phyloP scores from a whole-genome alignment of 2,797 vertebrate genomes.

The Eulemur rubriventer region DNA sequence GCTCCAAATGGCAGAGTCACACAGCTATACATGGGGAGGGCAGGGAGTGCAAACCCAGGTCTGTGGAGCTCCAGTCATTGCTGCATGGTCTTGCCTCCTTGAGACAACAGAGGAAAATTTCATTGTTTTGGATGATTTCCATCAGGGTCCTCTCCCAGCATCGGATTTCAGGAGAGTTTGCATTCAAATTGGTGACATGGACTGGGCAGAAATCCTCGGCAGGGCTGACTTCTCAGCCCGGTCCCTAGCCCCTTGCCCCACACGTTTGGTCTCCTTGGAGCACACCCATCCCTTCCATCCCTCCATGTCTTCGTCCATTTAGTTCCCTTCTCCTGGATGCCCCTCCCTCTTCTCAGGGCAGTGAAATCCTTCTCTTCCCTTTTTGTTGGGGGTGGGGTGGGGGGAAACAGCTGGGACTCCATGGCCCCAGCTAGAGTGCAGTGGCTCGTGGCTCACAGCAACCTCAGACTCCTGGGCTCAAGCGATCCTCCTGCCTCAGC shows the following conservation, averaged over 20 bases:
- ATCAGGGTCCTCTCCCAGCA: background rate
- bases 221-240: background rate
- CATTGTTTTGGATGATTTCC: background rate
- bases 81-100: background rate
- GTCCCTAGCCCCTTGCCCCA: background rate
- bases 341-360: background rate
- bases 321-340: background rate
- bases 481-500: background rate
- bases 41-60: background rate
- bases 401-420: background rate
- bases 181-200: background rate
- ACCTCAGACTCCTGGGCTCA: background rate
- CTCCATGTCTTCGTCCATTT: background rate
- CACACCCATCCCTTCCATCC: background rate
- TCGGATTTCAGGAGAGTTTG: background rate
- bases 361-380: background rate
- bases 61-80: background rate
- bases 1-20: background rate
- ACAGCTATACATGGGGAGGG: background rate
- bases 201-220: background rate
- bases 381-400: too few relatives aligned
- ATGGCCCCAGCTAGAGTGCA: background rate
- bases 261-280: background rate
- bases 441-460: background rate
- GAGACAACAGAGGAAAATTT: background rate